Evolutionary conservation across 1,140 invertebrate genomes (phyloP), one percentile per base, ranked within the genome.

Genomic region (Drosophila orosa): DNA sequence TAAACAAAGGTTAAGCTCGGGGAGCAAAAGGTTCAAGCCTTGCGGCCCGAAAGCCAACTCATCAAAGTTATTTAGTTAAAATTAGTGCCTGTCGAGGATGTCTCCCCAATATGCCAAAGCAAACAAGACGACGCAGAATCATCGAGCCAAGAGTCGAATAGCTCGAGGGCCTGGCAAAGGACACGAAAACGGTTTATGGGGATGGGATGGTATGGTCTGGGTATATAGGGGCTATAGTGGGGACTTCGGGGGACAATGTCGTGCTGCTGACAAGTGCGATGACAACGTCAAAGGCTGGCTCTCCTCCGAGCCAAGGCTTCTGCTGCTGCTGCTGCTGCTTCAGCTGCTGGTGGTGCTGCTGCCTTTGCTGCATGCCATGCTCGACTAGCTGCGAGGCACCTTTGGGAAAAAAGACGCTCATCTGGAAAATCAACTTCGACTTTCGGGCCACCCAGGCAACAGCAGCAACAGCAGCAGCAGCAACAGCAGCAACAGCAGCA

Each of bases 31-130:
- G 48, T 47, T 78, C 55, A 15, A 39, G 67, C 68, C 78, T 25
- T 33, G 42, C 50, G 66, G 50, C 40, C 65, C 61, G 13, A 33
- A 78, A 75, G 79, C 74, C 82, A 72, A 83, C 79, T 87, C 83
- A 82, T 83, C 83, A 87, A 67, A 86, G 83, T 87, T 86, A 89
- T 86, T 86, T 86, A 87, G 83, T 86, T 86, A 79, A 86, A 86
- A 86, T 86, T 86, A 89, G 83, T 86, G 74, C 75, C 68, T 87
- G 83, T 82, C 78, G 75, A 83, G 83, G 74, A 82, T 86, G 82
- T 86, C 83, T 83, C 78, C 78, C 78, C 83, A 79, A 87, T 86
- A 79, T 78, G 74, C 74, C 74, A 77, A 77, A 57, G 74, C 39
- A 61, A 69, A 77, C 73, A 77, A 60, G 72, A 66, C 55, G 58